Percentiles rank a stretch among this genome's conserved stretches.
Conservation (phyloP, 2,888 invertebrate genomes). For the Emmelina monodactyla region DNA sequence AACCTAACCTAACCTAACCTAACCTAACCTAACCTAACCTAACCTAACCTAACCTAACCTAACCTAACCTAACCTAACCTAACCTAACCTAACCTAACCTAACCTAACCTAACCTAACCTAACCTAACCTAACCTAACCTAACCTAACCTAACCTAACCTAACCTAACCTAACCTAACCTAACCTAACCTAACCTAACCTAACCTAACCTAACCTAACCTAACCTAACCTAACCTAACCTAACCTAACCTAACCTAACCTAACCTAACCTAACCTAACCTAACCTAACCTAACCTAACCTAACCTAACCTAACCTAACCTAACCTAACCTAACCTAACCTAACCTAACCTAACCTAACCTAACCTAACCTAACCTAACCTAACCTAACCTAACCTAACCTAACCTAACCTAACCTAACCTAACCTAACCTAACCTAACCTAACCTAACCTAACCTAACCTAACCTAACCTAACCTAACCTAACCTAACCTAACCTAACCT, state of each 20-base stretch:
- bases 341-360: slow-evolving; percentile 9
- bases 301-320: slow-evolving; percentile 14
- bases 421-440: slow-evolving; percentile 13
- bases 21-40: slow-evolving; percentile 7
- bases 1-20: slow-evolving; percentile 6
- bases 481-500: slow-evolving; percentile 16
- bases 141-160: slow-evolving; percentile 8
- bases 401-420: slow-evolving; percentile 4
- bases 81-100: slow-evolving; percentile 7
- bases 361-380: slow-evolving; percentile 14
- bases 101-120: slow-evolving; percentile 6
- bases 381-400: slow-evolving; percentile 16
- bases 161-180: slow-evolving; percentile 9
- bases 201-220: slow-evolving; percentile 18
- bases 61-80: slow-evolving; percentile 8
- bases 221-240: slow-evolving; percentile 19
- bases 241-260: slow-evolving; percentile 17
- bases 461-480: slow-evolving; percentile 15
- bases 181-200: slow-evolving; percentile 17
- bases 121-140: slow-evolving; percentile 7
- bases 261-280: slow-evolving; percentile 16
- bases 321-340: slow-evolving; percentile 4
- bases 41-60: slow-evolving; percentile 6
- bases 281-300: slow-evolving; percentile 15
- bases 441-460: slow-evolving; percentile 12